Conservation (phyloP, 2,113 vertebrate species). For the Aix galericulata region DNA sequence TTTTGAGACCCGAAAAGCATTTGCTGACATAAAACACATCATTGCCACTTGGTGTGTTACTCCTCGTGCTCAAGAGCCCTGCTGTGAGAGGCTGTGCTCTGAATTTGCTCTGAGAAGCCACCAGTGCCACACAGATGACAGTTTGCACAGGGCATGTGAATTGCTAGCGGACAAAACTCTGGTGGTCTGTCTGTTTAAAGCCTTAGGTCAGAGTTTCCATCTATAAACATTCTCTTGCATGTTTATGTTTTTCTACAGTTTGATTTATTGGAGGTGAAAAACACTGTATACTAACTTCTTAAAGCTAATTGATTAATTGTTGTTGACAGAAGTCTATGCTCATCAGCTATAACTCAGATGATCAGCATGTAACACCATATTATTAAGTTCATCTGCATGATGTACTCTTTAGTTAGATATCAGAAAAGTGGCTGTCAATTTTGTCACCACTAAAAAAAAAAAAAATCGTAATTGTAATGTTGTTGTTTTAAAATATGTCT, state of each 20-base stretch:
- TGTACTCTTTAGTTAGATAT: not conserved
- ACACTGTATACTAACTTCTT: slow-evolving; percentile 28
- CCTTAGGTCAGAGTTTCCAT: slow-evolving; percentile 58
- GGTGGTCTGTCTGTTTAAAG: slow-evolving; percentile 59
- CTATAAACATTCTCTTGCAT: slow-evolving; percentile 45
- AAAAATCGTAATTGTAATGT: not conserved
- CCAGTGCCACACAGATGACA: not conserved
- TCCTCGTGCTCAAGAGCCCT: not conserved
- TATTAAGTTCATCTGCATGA: not conserved
- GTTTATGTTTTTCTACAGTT: slow-evolving; percentile 41
- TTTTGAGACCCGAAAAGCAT: rapidly evolving
- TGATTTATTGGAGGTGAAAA: slow-evolving; percentile 69
- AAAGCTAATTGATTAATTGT: slow-evolving; percentile 39
- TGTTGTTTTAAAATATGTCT: not conserved
- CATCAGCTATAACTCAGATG: not conserved
- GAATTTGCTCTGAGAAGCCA: not conserved
- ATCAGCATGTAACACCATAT: not conserved
- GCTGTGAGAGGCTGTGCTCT: rapidly evolving
- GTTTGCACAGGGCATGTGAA: rapidly evolving
- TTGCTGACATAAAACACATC: rapidly evolving
- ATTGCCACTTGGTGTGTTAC: rapidly evolving
- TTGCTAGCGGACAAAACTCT: not conserved
- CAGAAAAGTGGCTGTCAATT: not conserved
- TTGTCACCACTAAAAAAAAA: not conserved
- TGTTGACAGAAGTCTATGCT: slow-evolving; percentile 16